A percentile compares a stretch with the other conserved stretches of the same genome.
Evolutionary conservation across 2,113 vertebrate species (phyloP).

Genomic region (Hippocampus barbouri): DNA sequence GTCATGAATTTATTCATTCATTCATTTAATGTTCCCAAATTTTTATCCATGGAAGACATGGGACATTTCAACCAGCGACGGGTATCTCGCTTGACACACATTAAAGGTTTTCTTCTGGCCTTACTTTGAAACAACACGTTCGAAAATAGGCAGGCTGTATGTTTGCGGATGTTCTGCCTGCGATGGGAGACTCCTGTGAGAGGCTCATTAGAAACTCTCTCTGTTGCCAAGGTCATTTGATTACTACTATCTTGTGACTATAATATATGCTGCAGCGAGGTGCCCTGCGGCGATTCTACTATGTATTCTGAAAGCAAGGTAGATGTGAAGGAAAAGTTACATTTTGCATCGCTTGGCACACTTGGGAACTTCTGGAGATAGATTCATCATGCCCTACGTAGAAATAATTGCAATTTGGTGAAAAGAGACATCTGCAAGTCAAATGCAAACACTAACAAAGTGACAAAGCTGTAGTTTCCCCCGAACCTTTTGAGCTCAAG

Average conservation of each 20-base stretch:
- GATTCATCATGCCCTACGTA: not conserved
- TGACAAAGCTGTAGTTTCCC: not conserved
- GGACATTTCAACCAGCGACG: no score
- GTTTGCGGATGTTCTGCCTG: not conserved
- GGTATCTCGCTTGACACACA: not conserved
- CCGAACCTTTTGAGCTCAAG: not conserved
- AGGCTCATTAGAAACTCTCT: not conserved
- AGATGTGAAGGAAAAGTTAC: not conserved
- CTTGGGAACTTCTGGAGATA: not conserved
- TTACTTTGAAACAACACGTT: not conserved
- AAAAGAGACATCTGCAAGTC: not conserved
- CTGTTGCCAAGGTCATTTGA: slow-evolving; percentile 1
- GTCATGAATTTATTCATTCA: no score
- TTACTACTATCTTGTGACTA: not conserved
- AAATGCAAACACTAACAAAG: not conserved
- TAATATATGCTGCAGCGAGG: not conserved
- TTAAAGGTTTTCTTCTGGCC: not conserved
- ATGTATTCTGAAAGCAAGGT: slow-evolving; percentile 1
- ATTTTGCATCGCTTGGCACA: not conserved
- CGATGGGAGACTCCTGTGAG: not conserved
- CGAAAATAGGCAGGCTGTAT: not conserved
- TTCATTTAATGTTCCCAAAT: no score
- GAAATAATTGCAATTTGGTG: not conserved
- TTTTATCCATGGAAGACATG: no score
- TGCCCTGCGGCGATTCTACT: not conserved